Percentiles rank a stretch among this genome's conserved stretches.
These are phyloP conservation scores for Pollicipes pollicipes DNA, from an alignment of 1,140 invertebrate genomes.

Conservation along the genomic window DNA sequence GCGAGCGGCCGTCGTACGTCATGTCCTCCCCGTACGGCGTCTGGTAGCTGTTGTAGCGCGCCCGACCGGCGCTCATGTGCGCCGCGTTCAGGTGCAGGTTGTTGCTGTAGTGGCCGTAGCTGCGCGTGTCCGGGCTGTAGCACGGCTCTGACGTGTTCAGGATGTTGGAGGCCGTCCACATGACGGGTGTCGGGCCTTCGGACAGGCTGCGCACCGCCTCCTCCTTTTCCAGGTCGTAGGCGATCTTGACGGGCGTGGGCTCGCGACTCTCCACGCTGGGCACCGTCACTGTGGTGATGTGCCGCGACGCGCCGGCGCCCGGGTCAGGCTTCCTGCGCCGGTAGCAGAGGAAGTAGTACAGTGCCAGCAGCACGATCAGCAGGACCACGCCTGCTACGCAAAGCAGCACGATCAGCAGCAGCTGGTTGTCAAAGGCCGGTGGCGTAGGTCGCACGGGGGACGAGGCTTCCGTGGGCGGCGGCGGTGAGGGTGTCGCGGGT, in stretches of 20 bases:
- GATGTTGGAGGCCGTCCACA: not conserved
- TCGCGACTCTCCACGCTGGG: not conserved
- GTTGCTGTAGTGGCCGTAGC: not conserved
- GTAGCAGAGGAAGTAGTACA: constrained; percentile 2
- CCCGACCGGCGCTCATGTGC: not conserved
- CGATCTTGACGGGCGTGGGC: not conserved
- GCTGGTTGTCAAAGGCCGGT: not conserved
- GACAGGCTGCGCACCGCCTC: not conserved
- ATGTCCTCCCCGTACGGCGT: not conserved
- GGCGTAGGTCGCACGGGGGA: not conserved
- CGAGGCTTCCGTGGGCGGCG: not conserved
- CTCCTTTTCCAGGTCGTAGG: not conserved
- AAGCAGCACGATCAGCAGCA: too few relatives aligned
- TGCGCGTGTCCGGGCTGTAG: not conserved
- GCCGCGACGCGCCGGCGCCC: not conserved
- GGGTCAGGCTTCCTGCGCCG: not conserved
- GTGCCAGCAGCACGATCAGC: not conserved
- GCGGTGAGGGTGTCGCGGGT: not conserved
- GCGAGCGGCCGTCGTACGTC: not conserved
- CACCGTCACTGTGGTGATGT: not conserved
- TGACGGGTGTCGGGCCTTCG: not conserved
- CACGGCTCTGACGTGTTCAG: not conserved
- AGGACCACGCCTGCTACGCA: not conserved
- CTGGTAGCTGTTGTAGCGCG: not conserved
- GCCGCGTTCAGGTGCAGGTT: not conserved